phyloP scores from a whole-genome alignment of 2,113 vertebrate species.

The Neolamprologus tretocephalus region DNA sequence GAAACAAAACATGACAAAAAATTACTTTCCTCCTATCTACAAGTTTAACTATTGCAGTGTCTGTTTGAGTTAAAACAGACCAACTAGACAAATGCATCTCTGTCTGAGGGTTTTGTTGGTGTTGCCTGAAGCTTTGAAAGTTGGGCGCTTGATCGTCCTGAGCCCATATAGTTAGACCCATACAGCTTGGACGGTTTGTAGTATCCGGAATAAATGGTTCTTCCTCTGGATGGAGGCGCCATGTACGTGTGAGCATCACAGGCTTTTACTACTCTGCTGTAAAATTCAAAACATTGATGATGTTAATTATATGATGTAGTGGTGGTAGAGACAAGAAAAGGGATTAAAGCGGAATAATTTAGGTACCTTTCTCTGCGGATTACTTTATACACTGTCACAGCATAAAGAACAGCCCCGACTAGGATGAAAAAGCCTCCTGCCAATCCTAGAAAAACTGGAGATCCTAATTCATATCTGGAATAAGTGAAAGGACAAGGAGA shows the following conservation, averaged over 20 bases:
- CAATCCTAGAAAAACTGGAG: slow-evolving; percentile 68
- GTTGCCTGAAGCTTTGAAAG: slow-evolving; percentile 41
- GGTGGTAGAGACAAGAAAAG: background rate
- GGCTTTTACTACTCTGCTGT: background rate
- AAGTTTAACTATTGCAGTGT: background rate
- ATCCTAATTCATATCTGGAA: slow-evolving; percentile 67
- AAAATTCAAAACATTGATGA: background rate
- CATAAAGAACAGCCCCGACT: slow-evolving; percentile 60
- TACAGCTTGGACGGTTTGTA: slow-evolving; percentile 29
- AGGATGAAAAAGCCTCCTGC: slow-evolving; percentile 63
- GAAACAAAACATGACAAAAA: background rate
- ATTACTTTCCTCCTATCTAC: background rate
- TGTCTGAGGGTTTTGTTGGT: slow-evolving; percentile 30
- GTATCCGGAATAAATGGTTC: slow-evolving; percentile 43
- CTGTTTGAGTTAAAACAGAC: background rate
- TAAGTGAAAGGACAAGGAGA: background rate
- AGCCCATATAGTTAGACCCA: slow-evolving; percentile 11
- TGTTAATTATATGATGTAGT: background rate
- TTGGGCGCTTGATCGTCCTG: slow-evolving; percentile 21
- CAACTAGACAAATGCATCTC: slow-evolving; percentile 67
- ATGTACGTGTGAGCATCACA: slow-evolving; percentile 19
- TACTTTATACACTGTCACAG: slow-evolving; percentile 46
- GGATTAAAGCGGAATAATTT: background rate
- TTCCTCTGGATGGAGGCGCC: slow-evolving; percentile 9
- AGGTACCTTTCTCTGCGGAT: slow-evolving; percentile 56